phyloP scores from a whole-genome alignment of 2,888 invertebrate species.

The Lasioglossum villosulum region DNA sequence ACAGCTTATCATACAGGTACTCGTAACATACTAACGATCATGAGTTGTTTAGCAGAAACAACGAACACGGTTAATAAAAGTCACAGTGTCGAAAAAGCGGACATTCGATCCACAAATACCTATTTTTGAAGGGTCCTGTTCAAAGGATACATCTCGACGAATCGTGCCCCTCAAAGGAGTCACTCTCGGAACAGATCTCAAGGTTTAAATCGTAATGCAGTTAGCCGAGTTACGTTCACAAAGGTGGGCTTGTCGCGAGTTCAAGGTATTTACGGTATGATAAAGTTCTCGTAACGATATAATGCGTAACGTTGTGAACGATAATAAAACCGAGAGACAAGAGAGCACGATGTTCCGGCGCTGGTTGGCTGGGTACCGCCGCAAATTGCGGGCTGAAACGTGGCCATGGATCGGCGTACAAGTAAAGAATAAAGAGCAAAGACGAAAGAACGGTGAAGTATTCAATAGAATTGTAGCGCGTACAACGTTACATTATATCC shows the following conservation, averaged over 20 bases:
- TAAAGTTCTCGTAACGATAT: slow-evolving; percentile 52
- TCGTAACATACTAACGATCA: background rate
- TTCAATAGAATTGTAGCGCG: slow-evolving; percentile 59
- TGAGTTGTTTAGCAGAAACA: background rate
- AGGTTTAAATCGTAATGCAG: slow-evolving; percentile 32
- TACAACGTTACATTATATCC: slow-evolving; percentile 61
- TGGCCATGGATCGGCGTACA: slow-evolving; percentile 23
- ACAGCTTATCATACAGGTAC: background rate
- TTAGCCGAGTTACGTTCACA: slow-evolving; percentile 22
- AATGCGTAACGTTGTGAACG: slow-evolving; percentile 49
- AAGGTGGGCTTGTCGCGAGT: slow-evolving; percentile 35
- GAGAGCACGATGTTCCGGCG: slow-evolving; percentile 25
- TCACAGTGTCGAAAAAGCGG: background rate
- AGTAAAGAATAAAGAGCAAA: slow-evolving; percentile 57
- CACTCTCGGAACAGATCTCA: background rate
- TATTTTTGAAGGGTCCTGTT: background rate
- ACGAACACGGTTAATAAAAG: background rate
- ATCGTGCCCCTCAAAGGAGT: background rate
- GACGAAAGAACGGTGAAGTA: slow-evolving; percentile 57
- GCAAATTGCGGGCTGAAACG: slow-evolving; percentile 52
- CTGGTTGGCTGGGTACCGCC: slow-evolving; percentile 19
- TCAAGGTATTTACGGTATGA: slow-evolving; percentile 48
- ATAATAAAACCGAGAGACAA: slow-evolving; percentile 42
- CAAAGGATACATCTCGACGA: background rate
- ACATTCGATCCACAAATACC: background rate